Evolutionary conservation across 30 jellyfish, hydroid and myxozoan species (phyloP).

Genomic region (Turritopsis dohrnii): DNA sequence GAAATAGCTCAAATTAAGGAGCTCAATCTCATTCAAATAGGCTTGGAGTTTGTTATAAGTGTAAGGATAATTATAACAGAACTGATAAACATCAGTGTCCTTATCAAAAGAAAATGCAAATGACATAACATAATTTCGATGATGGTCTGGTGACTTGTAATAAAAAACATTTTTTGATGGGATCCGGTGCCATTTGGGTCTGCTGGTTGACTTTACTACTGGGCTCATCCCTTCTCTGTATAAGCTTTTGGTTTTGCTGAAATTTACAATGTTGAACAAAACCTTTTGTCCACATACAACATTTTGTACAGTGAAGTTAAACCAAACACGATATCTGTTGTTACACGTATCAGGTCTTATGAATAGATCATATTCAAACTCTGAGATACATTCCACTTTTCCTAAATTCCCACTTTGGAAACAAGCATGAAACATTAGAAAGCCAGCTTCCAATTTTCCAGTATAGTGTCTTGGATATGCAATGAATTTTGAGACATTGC

Average conservation of each 20-base stretch:
- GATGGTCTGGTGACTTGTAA: conserved; percentile 84
- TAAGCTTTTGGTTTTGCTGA: conserved; percentile 82
- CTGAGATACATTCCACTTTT: conserved; percentile 76
- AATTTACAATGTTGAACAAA: conserved; percentile 72
- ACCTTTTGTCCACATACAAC: conserved; percentile 67
- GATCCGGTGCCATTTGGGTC: conserved; percentile 86
- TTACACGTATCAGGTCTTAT: conserved; percentile 94
- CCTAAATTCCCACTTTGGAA: conserved; percentile 92
- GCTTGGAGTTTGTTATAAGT: conserved; percentile 70
- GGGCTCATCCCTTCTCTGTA: conserved; percentile 96
- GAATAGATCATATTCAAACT: conserved; percentile 79
- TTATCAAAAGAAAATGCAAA: conserved; percentile 90
- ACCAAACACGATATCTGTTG: conserved; percentile 84
- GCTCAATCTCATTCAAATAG: conserved; percentile 52
- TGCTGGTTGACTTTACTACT: conserved; percentile 74
- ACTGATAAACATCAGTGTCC: conserved; percentile 74
- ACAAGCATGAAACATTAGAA: conserved; percentile 66
- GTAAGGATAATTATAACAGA: conserved; percentile 84
- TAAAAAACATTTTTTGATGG: conserved; percentile 89
- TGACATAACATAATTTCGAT: conserved; percentile 82
- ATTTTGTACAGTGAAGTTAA: conserved; percentile 77
- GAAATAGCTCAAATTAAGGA: conserved; percentile 38
- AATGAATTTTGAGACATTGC: conserved; percentile 58
- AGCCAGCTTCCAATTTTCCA: conserved; percentile 57
- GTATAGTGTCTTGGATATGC: conserved; percentile 58